Evolutionary conservation across 2,113 vertebrate species (phyloP).

Genomic region (Gracilinanus agilis): DNA sequence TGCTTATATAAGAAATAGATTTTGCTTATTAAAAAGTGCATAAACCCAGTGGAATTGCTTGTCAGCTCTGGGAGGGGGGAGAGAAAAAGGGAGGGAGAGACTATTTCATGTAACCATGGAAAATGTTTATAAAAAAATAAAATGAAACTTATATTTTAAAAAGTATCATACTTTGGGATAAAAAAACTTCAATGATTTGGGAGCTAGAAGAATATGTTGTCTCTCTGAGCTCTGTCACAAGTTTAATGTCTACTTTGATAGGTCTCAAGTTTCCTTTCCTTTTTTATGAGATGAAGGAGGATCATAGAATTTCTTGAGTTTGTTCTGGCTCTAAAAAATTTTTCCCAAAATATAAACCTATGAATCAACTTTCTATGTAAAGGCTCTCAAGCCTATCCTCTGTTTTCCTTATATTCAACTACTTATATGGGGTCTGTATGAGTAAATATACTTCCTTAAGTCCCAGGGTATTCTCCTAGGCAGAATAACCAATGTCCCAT

Average conservation of each 20-base stretch:
- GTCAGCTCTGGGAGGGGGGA: too few species aligned
- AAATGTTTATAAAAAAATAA: too few species aligned
- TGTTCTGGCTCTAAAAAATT: neutral
- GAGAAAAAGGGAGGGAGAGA: too few species aligned
- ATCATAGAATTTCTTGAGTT: neutral
- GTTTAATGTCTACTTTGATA: neutral
- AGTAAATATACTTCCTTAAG: neutral
- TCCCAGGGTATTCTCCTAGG: neutral
- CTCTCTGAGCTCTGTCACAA: neutral
- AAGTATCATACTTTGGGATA: too few species aligned
- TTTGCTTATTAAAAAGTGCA: neutral
- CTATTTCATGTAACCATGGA: too few species aligned
- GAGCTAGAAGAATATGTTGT: neutral
- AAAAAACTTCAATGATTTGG: neutral
- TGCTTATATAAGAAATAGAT: neutral
- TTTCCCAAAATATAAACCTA: neutral
- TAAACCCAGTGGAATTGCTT: too few species aligned
- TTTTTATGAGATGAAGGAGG: neutral
- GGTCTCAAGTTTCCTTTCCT: neutral
- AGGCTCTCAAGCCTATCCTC: neutral
- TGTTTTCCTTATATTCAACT: neutral
- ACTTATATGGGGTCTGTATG: neutral
- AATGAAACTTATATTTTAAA: too few species aligned
- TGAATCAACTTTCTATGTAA: neutral
- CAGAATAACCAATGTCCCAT: neutral